A percentile compares a stretch with the other conserved stretches of the same genome.
These are phyloP conservation scores for Gymnoscopelus microlampas DNA, from an alignment of 2,797 vertebrate species.

Conservation along the genomic window DNA sequence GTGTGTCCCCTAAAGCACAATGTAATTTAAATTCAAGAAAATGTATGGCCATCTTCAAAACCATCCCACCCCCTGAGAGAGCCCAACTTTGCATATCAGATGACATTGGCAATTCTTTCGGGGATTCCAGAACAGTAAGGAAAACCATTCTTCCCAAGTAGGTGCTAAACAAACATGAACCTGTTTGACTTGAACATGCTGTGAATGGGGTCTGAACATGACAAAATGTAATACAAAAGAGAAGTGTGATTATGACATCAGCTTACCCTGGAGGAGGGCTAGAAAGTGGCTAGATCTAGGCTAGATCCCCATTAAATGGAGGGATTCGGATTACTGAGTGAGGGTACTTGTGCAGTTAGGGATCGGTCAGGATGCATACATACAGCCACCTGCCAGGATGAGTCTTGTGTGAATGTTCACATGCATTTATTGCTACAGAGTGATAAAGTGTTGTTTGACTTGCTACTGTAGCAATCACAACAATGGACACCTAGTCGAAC, in stretches of 20 bases:
- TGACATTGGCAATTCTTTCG: neutral
- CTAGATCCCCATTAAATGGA: neutral
- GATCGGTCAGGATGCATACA: neutral
- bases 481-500: constrained; percentile 35
- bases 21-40: neutral
- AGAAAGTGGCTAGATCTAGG: constrained; percentile 4
- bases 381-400: too few species aligned
- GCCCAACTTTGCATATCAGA: neutral
- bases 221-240: neutral
- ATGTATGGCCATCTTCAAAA: neutral
- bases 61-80: too few species aligned
- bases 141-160: neutral
- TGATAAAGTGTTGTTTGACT: neutral
- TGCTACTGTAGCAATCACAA: neutral
- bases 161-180: constrained; percentile 2
- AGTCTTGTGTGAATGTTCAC: too few species aligned
- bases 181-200: constrained; percentile 8
- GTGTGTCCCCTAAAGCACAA: neutral
- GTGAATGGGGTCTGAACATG: neutral
- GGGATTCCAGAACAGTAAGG: neutral
- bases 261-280: neutral
- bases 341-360: neutral
- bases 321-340: neutral
- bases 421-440: neutral
- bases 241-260: constrained; percentile 8